phyloP scores from a whole-genome alignment of 2,888 invertebrate genomes.

The Leptopilina drosophilae region DNA sequence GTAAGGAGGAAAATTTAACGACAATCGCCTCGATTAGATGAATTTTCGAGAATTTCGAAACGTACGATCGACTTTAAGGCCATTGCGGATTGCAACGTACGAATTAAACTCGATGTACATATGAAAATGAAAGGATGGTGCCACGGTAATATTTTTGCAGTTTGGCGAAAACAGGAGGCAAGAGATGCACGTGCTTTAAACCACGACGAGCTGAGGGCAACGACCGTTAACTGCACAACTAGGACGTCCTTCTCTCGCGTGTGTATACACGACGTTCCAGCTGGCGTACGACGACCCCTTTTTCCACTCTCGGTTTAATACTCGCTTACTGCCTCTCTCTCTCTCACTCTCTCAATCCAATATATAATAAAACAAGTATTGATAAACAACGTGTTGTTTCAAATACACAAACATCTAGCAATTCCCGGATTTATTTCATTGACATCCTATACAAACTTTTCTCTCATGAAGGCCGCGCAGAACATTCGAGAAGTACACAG shows the following conservation, averaged over 20 bases:
- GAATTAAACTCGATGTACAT: not conserved
- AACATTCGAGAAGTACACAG: not conserved
- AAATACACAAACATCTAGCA: not conserved
- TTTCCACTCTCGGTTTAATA: conserved; percentile 29
- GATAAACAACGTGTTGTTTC: not conserved
- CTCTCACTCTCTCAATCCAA: not conserved
- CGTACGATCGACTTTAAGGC: not conserved
- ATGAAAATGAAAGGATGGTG: conserved; percentile 37
- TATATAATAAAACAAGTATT: not conserved
- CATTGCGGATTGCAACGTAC: not conserved
- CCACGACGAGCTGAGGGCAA: conserved; percentile 58
- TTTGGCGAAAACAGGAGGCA: conserved; percentile 34
- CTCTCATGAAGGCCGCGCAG: not conserved
- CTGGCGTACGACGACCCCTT: conserved; percentile 39
- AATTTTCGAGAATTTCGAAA: too few species aligned
- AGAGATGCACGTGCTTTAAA: conserved; percentile 33
- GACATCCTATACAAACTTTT: not conserved
- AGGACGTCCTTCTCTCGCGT: conserved; percentile 67
- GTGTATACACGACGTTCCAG: conserved; percentile 36
- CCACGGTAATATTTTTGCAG: conserved; percentile 7
- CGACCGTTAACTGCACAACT: conserved; percentile 63
- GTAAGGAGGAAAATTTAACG: too few species aligned
- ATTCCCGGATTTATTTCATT: not conserved
- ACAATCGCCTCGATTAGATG: too few species aligned
- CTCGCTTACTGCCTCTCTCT: not conserved